A percentile compares a stretch with the other conserved stretches of the same genome.
Conservation (phyloP, 2,113 vertebrate genomes). For the Coptodon rendalli region DNA sequence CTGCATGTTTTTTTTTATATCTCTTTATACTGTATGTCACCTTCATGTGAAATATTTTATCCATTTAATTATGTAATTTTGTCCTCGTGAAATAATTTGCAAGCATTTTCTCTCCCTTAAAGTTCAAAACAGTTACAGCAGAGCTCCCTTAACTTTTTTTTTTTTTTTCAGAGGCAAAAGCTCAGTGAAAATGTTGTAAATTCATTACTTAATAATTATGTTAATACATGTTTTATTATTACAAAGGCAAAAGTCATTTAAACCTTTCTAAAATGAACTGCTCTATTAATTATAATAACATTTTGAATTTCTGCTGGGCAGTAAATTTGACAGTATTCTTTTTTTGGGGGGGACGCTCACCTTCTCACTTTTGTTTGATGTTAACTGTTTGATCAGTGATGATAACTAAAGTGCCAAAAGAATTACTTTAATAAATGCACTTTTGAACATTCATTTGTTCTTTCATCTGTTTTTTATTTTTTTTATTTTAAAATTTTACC, state of each 20-base stretch:
- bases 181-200: slow-evolving; percentile 50
- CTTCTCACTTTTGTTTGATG: slow-evolving; percentile 56
- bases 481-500: background rate
- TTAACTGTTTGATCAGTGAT: slow-evolving; percentile 54
- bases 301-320: slow-evolving; percentile 71
- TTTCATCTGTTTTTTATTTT: background rate
- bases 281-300: slow-evolving; percentile 31
- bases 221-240: slow-evolving; percentile 29
- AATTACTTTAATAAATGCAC: slow-evolving; percentile 68
- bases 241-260: slow-evolving; percentile 40
- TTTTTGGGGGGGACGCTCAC: slow-evolving; percentile 36
- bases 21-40: slow-evolving; percentile 47
- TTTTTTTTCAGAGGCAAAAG: background rate
- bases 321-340: slow-evolving; percentile 60
- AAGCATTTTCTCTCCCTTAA: slow-evolving; percentile 29
- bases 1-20: slow-evolving; percentile 63
- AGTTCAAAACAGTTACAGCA: background rate
- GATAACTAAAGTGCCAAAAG: slow-evolving; percentile 59
- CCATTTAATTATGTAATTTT: slow-evolving; percentile 39
- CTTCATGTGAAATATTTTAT: slow-evolving; percentile 54
- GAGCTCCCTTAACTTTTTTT: background rate
- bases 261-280: slow-evolving; percentile 51
- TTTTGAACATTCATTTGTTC: slow-evolving; percentile 35
- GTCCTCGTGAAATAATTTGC: slow-evolving; percentile 33
- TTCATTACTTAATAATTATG: slow-evolving; percentile 34